Conservation (phyloP, 2,888 invertebrate species). For the Diarsia rubi region DNA sequence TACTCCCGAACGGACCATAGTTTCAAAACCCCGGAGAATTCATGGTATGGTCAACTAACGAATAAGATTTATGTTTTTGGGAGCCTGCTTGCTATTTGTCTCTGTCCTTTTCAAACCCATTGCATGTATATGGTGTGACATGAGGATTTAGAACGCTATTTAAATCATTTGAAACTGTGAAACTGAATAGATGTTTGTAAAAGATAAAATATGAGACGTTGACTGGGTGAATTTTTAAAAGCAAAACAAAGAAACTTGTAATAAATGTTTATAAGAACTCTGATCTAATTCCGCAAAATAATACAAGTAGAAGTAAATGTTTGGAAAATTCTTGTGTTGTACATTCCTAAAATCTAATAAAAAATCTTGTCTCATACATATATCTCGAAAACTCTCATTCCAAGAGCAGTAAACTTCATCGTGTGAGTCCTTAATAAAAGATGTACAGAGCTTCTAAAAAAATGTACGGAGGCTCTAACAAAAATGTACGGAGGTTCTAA, state of each 20-base stretch:
- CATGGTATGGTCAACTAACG: slow-evolving; percentile 41
- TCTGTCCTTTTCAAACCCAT: slow-evolving; percentile 11
- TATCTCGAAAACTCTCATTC: background rate
- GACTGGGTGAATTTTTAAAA: background rate
- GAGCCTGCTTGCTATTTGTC: background rate
- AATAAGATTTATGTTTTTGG: slow-evolving; percentile 51
- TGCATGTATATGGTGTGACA: slow-evolving; percentile 1
- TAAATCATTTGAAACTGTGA: background rate
- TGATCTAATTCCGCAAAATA: background rate
- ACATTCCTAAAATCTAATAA: background rate
- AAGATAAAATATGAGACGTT: background rate
- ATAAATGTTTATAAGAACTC: background rate
- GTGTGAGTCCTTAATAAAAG: slow-evolving; percentile 41
- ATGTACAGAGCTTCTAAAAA: slow-evolving; percentile 44
- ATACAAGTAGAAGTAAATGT: background rate
- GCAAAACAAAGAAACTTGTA: background rate
- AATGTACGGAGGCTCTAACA: slow-evolving; percentile 42
- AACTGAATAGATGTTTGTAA: background rate
- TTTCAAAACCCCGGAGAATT: slow-evolving; percentile 36
- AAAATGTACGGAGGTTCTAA: slow-evolving; percentile 43
- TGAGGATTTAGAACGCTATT: background rate
- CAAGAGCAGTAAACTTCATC: slow-evolving; percentile 27
- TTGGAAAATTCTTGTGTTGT: background rate
- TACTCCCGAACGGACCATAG: slow-evolving; percentile 28
- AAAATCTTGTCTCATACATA: slow-evolving; percentile 4